Conservation (phyloP, 2,797 vertebrate species). For the Lagodon rhomboides region DNA sequence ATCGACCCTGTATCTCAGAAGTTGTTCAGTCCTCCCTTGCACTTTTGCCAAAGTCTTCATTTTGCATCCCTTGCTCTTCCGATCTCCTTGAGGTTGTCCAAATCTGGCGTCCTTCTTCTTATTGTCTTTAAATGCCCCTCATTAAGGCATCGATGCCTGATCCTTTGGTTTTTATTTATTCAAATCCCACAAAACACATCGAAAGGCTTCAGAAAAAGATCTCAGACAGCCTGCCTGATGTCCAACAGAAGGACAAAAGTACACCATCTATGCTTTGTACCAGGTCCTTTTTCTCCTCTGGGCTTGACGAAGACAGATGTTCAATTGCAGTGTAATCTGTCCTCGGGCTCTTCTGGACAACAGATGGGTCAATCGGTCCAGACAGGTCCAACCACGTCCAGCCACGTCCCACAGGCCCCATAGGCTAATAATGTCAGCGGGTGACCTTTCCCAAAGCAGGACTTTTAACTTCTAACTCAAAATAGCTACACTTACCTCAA, state of each 20-base stretch:
- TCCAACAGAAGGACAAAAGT: constrained; percentile 17
- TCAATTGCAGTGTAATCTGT: constrained; percentile 48
- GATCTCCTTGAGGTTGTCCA: constrained; percentile 10
- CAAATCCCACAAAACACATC: background rate
- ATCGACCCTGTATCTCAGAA: constrained; percentile 82
- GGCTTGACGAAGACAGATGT: constrained; percentile 59
- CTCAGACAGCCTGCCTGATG: constrained; percentile 7
- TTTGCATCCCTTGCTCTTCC: constrained; percentile 37
- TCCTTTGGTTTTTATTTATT: background rate
- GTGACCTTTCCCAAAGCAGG: constrained; percentile 38
- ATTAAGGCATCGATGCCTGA: background rate
- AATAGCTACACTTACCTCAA: constrained; percentile 3
- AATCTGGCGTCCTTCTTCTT: background rate
- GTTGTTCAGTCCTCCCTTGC: constrained; percentile 80
- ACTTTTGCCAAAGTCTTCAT: constrained; percentile 83
- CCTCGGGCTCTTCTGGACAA: constrained; percentile 48
- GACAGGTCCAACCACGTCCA: constrained; percentile 69
- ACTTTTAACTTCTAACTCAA: constrained; percentile 2
- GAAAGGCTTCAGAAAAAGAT: constrained; percentile 13
- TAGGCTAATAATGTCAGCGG: constrained; percentile 29
- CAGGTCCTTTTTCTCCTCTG: constrained; percentile 25
- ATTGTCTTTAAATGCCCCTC: background rate
- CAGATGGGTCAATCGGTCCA: constrained; percentile 43
- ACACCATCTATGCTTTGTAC: constrained; percentile 9
- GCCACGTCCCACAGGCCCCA: constrained; percentile 50